Conservation (phyloP, 2,113 vertebrate species). For the Notarius quadriscutis region DNA sequence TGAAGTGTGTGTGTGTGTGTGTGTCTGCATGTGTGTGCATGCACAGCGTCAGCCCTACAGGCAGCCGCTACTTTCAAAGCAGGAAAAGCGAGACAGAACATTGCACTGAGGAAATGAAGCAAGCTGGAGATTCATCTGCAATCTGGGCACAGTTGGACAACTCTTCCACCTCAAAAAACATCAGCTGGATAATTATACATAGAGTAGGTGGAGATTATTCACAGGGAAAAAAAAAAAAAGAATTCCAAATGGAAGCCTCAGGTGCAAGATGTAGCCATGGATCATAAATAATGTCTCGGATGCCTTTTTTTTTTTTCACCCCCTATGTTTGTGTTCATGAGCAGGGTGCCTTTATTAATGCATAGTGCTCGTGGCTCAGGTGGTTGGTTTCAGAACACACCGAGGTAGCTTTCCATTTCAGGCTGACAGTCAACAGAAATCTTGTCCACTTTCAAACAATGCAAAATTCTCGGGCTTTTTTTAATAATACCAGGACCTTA, state of each 20-base stretch:
- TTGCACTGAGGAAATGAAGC: slow-evolving; percentile 45
- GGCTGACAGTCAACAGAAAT: slow-evolving; percentile 53
- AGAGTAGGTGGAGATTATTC: slow-evolving; percentile 44
- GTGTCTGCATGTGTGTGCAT: neutral
- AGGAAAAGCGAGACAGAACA: slow-evolving; percentile 23
- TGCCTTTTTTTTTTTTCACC: neutral
- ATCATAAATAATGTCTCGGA: slow-evolving; percentile 50
- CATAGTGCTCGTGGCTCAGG: slow-evolving; percentile 57
- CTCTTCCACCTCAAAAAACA: slow-evolving; percentile 41
- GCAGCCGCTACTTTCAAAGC: slow-evolving; percentile 9
- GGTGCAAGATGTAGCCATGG: slow-evolving; percentile 47
- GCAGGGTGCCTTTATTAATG: slow-evolving; percentile 59
- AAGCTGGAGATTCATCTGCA: slow-evolving; percentile 37
- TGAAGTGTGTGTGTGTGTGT: neutral
- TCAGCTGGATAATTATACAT: slow-evolving; percentile 44
- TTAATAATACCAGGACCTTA: neutral
- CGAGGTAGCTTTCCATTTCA: slow-evolving; percentile 58
- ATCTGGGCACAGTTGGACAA: slow-evolving; percentile 45
- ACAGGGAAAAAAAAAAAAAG: neutral
- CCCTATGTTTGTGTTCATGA: slow-evolving; percentile 20
- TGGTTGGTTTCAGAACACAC: slow-evolving; percentile 57
- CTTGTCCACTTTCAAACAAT: slow-evolving; percentile 59
- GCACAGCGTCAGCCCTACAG: slow-evolving; percentile 5
- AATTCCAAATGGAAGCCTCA: slow-evolving; percentile 36
- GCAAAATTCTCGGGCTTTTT: slow-evolving; percentile 22